These are phyloP conservation scores for Epinotia ramella DNA, from an alignment of 2,888 invertebrate species.

Conservation along the genomic window DNA sequence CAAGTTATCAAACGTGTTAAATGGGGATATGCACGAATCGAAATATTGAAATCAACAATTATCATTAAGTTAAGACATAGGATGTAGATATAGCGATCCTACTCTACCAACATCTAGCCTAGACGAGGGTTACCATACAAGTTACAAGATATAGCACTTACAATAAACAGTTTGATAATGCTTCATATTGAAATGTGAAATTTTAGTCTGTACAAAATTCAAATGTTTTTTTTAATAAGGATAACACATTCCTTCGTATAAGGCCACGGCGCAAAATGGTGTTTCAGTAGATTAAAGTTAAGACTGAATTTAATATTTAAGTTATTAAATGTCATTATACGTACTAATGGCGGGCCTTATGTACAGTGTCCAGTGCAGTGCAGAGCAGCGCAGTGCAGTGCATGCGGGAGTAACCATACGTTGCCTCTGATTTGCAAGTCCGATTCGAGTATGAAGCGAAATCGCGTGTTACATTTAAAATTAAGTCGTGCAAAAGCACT, in stretches of 20 bases:
- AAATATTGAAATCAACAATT: conserved; percentile 76
- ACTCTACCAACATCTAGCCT: conserved; percentile 75
- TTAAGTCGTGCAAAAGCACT: conserved; percentile 58
- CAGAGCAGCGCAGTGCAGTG: conserved; percentile 38
- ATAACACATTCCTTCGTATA: conserved; percentile 81
- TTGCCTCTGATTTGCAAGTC: conserved; percentile 34
- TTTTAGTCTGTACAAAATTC: conserved; percentile 72
- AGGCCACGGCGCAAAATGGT: conserved; percentile 85
- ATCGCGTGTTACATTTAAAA: conserved; percentile 49
- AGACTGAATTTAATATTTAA: conserved; percentile 68
- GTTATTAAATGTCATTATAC: conserved; percentile 69
- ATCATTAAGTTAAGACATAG: conserved; percentile 64
- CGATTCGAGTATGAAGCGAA: conserved; percentile 30
- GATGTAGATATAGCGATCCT: conserved; percentile 77
- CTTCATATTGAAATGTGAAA: conserved; percentile 59
- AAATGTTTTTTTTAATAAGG: conserved; percentile 72
- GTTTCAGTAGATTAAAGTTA: conserved; percentile 80
- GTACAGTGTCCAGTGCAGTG: conserved; percentile 58
- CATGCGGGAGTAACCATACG: conserved; percentile 13
- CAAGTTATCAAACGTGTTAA: conserved; percentile 79
- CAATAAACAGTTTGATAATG: conserved; percentile 66
- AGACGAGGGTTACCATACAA: conserved; percentile 69
- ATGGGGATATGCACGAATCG: conserved; percentile 82
- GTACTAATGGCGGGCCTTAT: conserved; percentile 73
- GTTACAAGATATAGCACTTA: conserved; percentile 70